Conservation (phyloP, 1,140 invertebrate species). For the Ruditapes philippinarum region DNA sequence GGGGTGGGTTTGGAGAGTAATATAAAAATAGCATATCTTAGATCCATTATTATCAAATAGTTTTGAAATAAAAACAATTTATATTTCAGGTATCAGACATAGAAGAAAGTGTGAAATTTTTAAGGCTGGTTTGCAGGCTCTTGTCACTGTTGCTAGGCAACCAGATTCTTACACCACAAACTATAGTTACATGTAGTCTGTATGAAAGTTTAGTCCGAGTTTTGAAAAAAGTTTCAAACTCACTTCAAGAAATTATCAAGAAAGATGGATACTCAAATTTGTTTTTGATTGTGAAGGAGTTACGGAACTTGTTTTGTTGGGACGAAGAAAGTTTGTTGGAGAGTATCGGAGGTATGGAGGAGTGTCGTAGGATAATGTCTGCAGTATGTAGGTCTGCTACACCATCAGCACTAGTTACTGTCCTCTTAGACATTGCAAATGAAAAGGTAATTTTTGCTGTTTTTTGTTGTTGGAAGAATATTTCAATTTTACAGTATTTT, state of each 20-base stretch:
- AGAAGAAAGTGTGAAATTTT: not conserved
- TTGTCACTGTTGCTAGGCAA: not conserved
- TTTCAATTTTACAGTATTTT: no score
- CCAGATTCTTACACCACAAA: conserved; percentile 31
- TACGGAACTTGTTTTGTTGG: conserved; percentile 14
- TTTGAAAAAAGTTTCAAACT: conserved; percentile 49
- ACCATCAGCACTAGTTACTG: conserved; percentile 27
- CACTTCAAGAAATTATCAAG: conserved; percentile 15
- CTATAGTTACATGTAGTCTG: not conserved
- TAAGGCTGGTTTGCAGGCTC: conserved; percentile 7
- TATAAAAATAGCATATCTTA: no score
- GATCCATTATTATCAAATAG: no score
- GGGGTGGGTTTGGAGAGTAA: no score
- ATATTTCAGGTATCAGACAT: conserved; percentile 34
- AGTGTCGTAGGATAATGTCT: conserved; percentile 8
- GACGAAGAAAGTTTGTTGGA: not conserved
- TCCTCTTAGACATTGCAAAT: conserved; percentile 48
- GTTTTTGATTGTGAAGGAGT: not conserved
- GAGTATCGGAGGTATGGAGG: not conserved
- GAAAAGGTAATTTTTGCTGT: no score
- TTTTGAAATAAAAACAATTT: no score
- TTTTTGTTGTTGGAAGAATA: no score
- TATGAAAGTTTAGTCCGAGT: not conserved
- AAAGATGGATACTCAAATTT: conserved; percentile 46
- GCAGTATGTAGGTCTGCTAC: conserved; percentile 12